A percentile compares a stretch with the other conserved stretches of the same genome.
Conservation (phyloP, 2,113 vertebrate species). For the Condylura cristata region DNA sequence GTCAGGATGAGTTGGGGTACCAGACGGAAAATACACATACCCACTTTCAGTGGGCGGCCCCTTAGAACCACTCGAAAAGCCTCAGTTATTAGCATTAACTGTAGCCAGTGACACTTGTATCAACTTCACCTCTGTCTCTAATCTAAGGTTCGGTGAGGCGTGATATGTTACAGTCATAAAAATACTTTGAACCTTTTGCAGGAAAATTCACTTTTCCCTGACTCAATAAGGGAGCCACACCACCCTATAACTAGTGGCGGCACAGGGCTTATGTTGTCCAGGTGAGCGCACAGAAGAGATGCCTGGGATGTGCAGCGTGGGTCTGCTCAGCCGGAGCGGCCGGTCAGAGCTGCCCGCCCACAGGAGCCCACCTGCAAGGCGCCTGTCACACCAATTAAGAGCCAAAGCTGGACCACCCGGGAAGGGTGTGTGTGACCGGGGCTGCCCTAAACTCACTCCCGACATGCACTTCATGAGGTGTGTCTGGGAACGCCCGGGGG, state of each 20-base stretch:
- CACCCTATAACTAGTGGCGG: background rate
- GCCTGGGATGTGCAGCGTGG: no score
- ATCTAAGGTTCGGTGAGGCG: background rate
- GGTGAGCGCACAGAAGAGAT: background rate
- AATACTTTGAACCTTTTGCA: background rate
- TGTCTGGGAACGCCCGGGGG: no score
- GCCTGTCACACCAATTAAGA: no score
- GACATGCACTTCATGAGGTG: no score
- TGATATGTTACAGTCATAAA: background rate
- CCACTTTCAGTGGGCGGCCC: background rate
- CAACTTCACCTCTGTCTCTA: background rate
- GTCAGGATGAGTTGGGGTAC: background rate
- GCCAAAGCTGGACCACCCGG: no score
- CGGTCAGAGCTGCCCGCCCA: no score
- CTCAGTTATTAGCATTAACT: background rate
- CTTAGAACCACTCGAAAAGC: background rate
- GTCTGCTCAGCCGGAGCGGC: no score
- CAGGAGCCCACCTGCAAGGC: no score
- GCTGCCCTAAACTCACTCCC: no score
- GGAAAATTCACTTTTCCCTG: background rate
- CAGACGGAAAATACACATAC: background rate
- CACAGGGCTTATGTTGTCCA: background rate
- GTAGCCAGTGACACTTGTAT: background rate
- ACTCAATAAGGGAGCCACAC: background rate
- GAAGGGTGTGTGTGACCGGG: no score